These are phyloP conservation scores for Hycleus phaleratus DNA, from an alignment of 1,140 invertebrate genomes.

Conservation along the genomic window DNA sequence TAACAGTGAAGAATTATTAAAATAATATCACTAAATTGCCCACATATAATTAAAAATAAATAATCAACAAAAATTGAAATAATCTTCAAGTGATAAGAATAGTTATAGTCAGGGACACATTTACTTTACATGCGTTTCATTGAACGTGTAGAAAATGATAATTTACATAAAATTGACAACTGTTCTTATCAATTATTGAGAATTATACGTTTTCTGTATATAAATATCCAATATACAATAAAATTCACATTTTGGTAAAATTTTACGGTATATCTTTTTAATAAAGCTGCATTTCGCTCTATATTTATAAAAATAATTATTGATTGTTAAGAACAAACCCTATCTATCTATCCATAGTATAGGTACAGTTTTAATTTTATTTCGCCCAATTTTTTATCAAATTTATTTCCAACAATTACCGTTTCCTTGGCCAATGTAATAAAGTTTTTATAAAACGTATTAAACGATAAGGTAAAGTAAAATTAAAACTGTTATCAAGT, in stretches of 20 bases:
- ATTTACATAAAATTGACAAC: neutral
- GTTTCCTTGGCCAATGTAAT: constrained; percentile 32
- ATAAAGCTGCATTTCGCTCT: constrained; percentile 1
- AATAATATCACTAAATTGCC: neutral
- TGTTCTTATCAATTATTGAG: neutral
- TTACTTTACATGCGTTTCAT: neutral
- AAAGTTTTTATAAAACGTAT: constrained; percentile 28
- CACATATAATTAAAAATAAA: constrained; percentile 2
- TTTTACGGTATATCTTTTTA: neutral
- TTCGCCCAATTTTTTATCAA: too few relatives aligned
- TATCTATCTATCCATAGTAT: neutral
- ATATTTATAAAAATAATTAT: constrained; percentile 9
- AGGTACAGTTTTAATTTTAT: constrained; percentile 2
- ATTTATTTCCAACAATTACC: constrained; percentile 12
- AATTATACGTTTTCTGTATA: neutral
- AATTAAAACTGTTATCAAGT: constrained; percentile 34
- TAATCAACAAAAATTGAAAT: neutral
- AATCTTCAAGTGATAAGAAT: neutral
- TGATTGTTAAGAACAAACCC: constrained; percentile 8
- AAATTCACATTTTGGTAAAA: too few relatives aligned
- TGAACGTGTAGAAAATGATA: neutral
- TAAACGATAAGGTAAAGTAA: constrained; percentile 24
- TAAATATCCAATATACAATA: too few relatives aligned
- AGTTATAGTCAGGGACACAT: neutral
- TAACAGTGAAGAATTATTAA: neutral